Conservation (phyloP, 2,113 vertebrate genomes). For the Neodontobutis hainanensis region DNA sequence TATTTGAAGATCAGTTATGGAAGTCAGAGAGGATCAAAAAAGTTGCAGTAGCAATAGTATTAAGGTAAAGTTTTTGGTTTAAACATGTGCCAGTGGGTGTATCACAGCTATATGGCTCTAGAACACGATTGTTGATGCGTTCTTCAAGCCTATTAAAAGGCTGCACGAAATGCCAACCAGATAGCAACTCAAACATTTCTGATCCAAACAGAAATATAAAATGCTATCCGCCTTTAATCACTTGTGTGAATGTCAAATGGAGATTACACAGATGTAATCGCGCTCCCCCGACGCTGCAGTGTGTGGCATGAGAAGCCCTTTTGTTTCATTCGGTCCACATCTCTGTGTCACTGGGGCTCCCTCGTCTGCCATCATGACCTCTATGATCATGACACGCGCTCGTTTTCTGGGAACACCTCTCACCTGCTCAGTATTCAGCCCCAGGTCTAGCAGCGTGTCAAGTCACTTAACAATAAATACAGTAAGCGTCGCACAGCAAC, state of each 20-base stretch:
- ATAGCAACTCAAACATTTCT: conserved; percentile 58
- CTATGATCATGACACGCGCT: conserved; percentile 2
- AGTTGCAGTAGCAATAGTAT: background rate
- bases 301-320: conserved; percentile 23
- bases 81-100: conserved; percentile 1
- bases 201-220: conserved; percentile 59
- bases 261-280: conserved; percentile 71
- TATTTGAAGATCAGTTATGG: background rate
- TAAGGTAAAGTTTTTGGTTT: background rate
- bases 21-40: conserved; percentile 6
- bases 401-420: conserved; percentile 19
- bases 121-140: conserved; percentile 34
- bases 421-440: background rate
- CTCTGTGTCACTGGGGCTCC: conserved; percentile 19
- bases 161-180: conserved; percentile 71
- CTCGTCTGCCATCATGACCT: conserved; percentile 28
- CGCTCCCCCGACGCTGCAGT: conserved; percentile 30
- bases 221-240: conserved; percentile 65
- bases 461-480: background rate
- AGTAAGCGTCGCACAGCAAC: background rate
- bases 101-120: conserved; percentile 22
- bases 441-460: background rate
- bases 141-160: conserved; percentile 52
- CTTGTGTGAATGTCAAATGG: conserved; percentile 73
- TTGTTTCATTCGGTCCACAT: conserved; percentile 48